Evolutionary conservation across 1,140 invertebrate genomes (phyloP), one percentile per base, ranked within the genome.

Genomic region (Dryas iulia): DNA sequence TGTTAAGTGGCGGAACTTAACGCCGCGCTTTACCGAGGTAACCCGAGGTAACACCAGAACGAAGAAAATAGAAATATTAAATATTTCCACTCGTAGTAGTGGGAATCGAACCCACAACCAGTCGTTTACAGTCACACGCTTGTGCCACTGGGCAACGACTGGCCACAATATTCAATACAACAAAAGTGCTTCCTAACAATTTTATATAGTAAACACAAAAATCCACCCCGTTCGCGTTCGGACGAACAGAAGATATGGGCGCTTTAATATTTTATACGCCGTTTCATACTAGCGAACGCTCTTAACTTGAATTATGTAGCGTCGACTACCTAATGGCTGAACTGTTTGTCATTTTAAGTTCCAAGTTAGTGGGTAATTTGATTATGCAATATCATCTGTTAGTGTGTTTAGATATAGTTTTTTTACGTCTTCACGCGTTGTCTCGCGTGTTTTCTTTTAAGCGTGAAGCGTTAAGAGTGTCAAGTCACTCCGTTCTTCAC

Each of bases 251-350:
- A 67, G 65, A 72, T 67, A 72, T 59, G 70, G 39, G 26, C 70
- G 59, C 59, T 59, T 78, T 70, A 76, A 78, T 76, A 78, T 76
- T 78, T 78, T 62, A 78, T 71, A 39, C 62, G 52, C 31, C 62
- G 30, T 47, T 76, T 72, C 71, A 76, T 78, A 71, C 52, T 30
- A 35, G 65, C 52, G 72, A 61, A 76, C 73, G 65, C 72, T 72
- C 61, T 77, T 65, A 74, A 57, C 31, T 61, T 77, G 69, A 69
- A 72, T 69, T 72, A 72, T 62, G 60, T 67, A 72, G 21, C 59
- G 58, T 35, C 52, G 39, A 53, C 57, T 39, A 33, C 18, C 33
- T 39, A 66, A 69, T 61, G 52, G 28, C 30, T 39, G 57, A 35
- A 30, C 57, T 65, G 62, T 35, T 65, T 65, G 62, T 65, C 62